These are phyloP conservation scores for Meloidogyne floridensis DNA, from an alignment of 1,140 invertebrate genomes.

Conservation along the genomic window DNA sequence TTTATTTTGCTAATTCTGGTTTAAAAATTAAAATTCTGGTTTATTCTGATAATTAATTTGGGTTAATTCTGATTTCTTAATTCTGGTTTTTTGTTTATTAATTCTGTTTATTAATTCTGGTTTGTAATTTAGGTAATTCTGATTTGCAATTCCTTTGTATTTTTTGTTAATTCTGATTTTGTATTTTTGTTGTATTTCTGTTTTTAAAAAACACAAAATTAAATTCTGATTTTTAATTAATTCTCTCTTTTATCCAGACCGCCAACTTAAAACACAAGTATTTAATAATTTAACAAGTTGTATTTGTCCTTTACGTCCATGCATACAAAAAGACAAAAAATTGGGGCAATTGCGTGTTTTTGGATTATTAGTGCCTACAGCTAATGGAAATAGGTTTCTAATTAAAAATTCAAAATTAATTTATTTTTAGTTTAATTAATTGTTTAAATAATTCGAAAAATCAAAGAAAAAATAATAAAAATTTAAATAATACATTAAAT, in stretches of 20 bases:
- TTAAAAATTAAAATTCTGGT: no score
- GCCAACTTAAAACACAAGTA: not conserved
- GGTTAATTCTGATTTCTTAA: no score
- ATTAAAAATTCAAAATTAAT: not conserved
- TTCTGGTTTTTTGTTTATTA: no score
- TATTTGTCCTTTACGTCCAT: conserved; percentile 10
- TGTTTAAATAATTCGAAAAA: not conserved
- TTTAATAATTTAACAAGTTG: conserved; percentile 20
- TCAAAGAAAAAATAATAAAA: not conserved
- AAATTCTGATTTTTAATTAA: not conserved
- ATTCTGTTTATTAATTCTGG: no score
- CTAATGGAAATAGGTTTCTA: not conserved
- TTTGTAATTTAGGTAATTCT: no score
- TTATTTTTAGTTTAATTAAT: not conserved
- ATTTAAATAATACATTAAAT: not conserved
- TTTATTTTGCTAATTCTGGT: no score
- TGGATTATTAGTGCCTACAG: not conserved
- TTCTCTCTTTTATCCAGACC: not conserved
- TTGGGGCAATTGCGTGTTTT: conserved; percentile 15
- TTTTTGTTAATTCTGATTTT: no score
- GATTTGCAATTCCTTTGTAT: no score
- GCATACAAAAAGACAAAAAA: conserved; percentile 9
- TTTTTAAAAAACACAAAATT: not conserved
- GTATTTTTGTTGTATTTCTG: no score
- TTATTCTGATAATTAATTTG: no score